Conservation (phyloP, 2,888 invertebrate genomes). For the Napeogenes inachia region DNA sequence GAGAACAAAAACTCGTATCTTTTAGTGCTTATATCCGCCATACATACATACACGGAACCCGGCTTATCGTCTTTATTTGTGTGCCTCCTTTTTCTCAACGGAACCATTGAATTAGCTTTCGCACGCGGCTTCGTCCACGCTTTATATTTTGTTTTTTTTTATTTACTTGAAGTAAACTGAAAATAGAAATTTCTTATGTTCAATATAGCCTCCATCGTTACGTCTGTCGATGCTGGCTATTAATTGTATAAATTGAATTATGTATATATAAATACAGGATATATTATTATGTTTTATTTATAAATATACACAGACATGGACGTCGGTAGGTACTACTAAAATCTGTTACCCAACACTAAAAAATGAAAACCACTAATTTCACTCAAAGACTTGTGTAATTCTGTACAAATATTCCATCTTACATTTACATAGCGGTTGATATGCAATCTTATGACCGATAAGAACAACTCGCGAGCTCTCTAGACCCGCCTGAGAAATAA, state of each 20-base stretch:
- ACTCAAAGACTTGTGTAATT: neutral
- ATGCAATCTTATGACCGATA: slow-evolving; percentile 2
- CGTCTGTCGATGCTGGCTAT: no score
- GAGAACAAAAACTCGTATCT: slow-evolving; percentile 14
- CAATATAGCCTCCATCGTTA: no score
- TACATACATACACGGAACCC: slow-evolving; percentile 1
- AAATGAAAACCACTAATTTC: neutral
- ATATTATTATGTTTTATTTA: no score
- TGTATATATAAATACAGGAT: no score
- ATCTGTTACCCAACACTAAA: neutral
- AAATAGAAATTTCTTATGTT: no score
- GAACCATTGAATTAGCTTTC: neutral
- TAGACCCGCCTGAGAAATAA: neutral
- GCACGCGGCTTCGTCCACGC: neutral
- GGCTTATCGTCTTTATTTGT: slow-evolving; percentile 4
- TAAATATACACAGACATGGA: no score
- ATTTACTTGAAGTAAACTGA: no score
- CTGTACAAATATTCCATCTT: slow-evolving; percentile 2
- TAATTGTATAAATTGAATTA: no score
- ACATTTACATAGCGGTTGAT: slow-evolving; percentile 1
- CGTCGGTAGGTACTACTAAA: no score
- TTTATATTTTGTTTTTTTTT: neutral
- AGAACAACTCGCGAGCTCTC: neutral
- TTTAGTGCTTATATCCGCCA: slow-evolving; percentile 6
- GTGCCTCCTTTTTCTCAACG: neutral